Conservation (phyloP, 2,888 invertebrate genomes). For the Pyrrhia umbra region DNA sequence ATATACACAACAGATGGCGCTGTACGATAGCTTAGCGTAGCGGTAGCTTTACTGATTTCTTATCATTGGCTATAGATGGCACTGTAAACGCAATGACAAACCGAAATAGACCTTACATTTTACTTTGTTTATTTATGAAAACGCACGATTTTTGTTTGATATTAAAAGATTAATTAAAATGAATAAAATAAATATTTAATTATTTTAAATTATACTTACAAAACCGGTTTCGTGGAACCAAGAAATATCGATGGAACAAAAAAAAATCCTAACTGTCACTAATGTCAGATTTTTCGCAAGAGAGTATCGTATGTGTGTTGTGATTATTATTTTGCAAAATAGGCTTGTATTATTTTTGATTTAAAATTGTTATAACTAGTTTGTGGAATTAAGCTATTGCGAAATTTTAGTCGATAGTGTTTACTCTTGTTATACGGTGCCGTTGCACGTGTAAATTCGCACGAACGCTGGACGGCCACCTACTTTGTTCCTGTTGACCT, state of each 20-base stretch:
- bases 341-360: constrained; percentile 76
- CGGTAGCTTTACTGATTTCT: not conserved
- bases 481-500: constrained; percentile 86
- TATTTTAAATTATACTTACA: too few species aligned
- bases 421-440: constrained; percentile 74
- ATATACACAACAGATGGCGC: constrained; percentile 8
- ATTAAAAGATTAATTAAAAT: not conserved
- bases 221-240: constrained; percentile 31
- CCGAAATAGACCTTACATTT: not conserved
- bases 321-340: constrained; percentile 82
- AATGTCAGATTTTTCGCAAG: constrained; percentile 68
- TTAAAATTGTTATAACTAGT: constrained; percentile 73
- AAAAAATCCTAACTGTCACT: constrained; percentile 60
- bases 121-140: not conserved
- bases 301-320: constrained; percentile 79
- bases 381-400: constrained; percentile 69
- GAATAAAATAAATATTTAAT: not conserved
- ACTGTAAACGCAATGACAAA: not conserved
- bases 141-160: not conserved
- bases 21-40: too few species aligned
- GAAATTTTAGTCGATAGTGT: constrained; percentile 76
- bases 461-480: constrained; percentile 75
- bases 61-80: constrained; percentile 3
- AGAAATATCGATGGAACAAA: constrained; percentile 12
- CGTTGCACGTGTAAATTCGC: constrained; percentile 74